Percentiles rank a stretch among this genome's conserved stretches.
phyloP scores from a whole-genome alignment of 2,113 vertebrate genomes.

The Vulpes lagopus region DNA sequence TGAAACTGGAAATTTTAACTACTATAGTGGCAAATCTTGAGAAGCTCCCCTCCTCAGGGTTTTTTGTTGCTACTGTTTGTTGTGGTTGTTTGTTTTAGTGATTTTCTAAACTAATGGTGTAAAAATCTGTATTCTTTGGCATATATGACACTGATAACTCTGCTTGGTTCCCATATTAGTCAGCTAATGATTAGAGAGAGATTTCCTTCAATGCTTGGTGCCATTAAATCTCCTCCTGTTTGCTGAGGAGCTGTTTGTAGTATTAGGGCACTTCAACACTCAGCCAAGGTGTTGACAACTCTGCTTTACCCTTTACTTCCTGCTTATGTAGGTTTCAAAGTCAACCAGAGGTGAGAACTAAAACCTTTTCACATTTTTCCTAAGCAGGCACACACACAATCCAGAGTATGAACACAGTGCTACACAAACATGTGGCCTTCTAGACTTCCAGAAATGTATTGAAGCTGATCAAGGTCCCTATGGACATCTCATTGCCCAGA shows the following conservation, averaged over 20 bases:
- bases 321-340: neutral
- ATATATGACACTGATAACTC: neutral
- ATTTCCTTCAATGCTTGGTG: neutral
- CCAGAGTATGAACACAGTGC: neutral
- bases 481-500: neutral
- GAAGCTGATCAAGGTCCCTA: neutral
- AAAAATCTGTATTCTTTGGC: neutral
- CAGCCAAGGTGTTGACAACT: neutral
- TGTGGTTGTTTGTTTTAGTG: neutral
- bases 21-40: neutral
- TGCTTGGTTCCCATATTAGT: neutral
- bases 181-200: neutral
- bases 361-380: neutral
- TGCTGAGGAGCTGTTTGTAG: neutral
- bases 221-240: neutral
- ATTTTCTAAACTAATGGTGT: neutral
- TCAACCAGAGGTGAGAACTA: neutral
- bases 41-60: neutral
- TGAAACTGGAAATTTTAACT: neutral
- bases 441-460: neutral
- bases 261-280: neutral
- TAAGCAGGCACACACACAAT: neutral
- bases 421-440: neutral
- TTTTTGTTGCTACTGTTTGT: neutral
- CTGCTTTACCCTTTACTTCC: neutral